These are phyloP conservation scores for Ephestia elutella DNA, from an alignment of 1,140 invertebrate genomes.

Conservation along the genomic window DNA sequence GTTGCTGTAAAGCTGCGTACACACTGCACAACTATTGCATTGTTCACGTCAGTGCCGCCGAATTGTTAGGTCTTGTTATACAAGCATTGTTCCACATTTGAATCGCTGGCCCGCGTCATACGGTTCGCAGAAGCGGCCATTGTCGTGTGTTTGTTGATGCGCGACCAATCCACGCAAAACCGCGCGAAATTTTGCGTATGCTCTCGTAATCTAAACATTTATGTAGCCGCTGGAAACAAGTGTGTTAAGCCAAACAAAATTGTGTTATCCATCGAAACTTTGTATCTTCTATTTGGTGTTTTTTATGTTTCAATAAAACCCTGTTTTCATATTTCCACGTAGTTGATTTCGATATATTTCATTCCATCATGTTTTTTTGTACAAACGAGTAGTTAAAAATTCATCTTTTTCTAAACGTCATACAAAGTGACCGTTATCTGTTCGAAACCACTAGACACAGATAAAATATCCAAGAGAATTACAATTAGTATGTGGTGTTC, in stretches of 20 bases:
- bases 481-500: slow-evolving; percentile 26
- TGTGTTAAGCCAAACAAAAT: not conserved
- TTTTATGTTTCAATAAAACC: no score
- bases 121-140: slow-evolving; percentile 64
- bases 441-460: slow-evolving; percentile 27
- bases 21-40: slow-evolving; percentile 43
- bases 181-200: slow-evolving; percentile 56
- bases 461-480: slow-evolving; percentile 33
- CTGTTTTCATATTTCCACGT: no score
- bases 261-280: not conserved
- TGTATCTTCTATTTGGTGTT: no score
- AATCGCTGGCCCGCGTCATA: slow-evolving; percentile 44
- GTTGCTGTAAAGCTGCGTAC: slow-evolving; percentile 28
- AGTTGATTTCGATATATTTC: no score
- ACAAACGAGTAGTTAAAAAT: no score
- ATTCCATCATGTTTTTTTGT: no score
- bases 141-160: slow-evolving; percentile 65
- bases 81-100: slow-evolving; percentile 70
- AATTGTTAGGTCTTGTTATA: slow-evolving; percentile 58
- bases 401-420: no score
- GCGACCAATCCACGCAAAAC: slow-evolving; percentile 40
- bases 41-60: slow-evolving; percentile 54
- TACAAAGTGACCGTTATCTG: slow-evolving; percentile 11
- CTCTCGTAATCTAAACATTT: slow-evolving; percentile 45
- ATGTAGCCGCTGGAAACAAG: slow-evolving; percentile 35